Percentiles rank a stretch among this genome's conserved stretches.
phyloP scores from a whole-genome alignment of 2,888 invertebrate species.

The Hedychridium roseum region DNA sequence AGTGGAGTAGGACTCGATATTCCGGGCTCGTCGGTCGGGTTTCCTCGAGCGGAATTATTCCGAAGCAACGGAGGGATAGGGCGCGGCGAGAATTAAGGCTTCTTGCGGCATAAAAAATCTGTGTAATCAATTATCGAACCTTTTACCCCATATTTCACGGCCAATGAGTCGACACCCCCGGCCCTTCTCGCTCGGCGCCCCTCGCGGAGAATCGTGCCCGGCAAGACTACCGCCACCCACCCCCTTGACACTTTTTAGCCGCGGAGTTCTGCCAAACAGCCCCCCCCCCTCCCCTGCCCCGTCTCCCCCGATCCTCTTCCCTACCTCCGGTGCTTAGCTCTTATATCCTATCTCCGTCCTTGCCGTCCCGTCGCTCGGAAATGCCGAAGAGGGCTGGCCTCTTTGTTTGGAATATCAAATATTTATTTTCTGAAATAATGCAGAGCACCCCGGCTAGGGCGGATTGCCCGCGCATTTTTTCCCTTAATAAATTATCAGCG shows the following conservation, averaged over 20 bases:
- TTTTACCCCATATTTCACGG: slow-evolving; percentile 61
- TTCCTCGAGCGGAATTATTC: slow-evolving; percentile 50
- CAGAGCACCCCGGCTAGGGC: slow-evolving; percentile 25
- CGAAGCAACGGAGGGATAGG: slow-evolving; percentile 44
- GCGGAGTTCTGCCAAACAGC: too few species aligned
- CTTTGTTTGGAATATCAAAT: slow-evolving; percentile 52
- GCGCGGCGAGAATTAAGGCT: slow-evolving; percentile 58
- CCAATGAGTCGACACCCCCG: slow-evolving; percentile 53
- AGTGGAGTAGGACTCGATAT: slow-evolving; percentile 49
- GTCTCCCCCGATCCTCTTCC: slow-evolving; percentile 26
- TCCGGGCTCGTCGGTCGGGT: slow-evolving; percentile 36
- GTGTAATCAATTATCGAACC: slow-evolving; percentile 62
- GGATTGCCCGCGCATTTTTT: slow-evolving; percentile 33
- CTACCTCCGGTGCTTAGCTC: slow-evolving; percentile 17
- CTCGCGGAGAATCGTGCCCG: slow-evolving; percentile 11
- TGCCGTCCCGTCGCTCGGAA: slow-evolving; percentile 1
- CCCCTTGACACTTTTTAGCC: slow-evolving; percentile 43
- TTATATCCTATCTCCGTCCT: slow-evolving; percentile 6
- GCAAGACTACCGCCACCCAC: slow-evolving; percentile 38
- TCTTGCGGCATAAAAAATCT: slow-evolving; percentile 62
- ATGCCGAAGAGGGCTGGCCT: slow-evolving; percentile 23
- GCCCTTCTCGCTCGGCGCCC: slow-evolving; percentile 33
- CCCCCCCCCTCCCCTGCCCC: slow-evolving; percentile 28
- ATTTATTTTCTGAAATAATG: slow-evolving; percentile 52
- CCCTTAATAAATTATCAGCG: slow-evolving; percentile 51